These are phyloP conservation scores for Acanthiza pusilla DNA, from an alignment of 2,797 vertebrate genomes.

Conservation along the genomic window DNA sequence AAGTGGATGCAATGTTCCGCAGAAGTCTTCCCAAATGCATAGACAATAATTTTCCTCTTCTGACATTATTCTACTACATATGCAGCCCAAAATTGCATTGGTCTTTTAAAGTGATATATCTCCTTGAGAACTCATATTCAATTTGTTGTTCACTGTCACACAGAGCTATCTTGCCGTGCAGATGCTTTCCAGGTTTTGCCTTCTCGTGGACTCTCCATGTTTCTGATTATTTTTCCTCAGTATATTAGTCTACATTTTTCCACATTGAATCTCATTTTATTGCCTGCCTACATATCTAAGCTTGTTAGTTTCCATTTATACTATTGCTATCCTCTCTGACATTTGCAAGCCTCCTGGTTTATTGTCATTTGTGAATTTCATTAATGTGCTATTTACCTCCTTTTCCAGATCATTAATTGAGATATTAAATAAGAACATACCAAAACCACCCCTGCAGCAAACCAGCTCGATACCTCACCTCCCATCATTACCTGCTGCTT, in stretches of 20 bases:
- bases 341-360: slow-evolving; percentile 26
- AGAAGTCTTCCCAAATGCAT: background rate
- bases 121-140: background rate
- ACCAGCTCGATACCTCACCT: background rate
- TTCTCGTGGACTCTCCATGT: background rate
- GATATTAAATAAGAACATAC: slow-evolving; percentile 51
- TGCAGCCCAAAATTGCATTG: background rate
- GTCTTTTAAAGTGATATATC: slow-evolving; percentile 17
- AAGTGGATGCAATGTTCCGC: background rate
- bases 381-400: slow-evolving; percentile 43
- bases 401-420: slow-evolving; percentile 69
- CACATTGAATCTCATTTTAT: slow-evolving; percentile 35
- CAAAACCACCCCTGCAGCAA: background rate
- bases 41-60: background rate
- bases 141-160: background rate
- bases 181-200: slow-evolving; percentile 38
- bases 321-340: slow-evolving; percentile 14
- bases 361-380: slow-evolving; percentile 66
- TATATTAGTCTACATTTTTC: slow-evolving; percentile 33
- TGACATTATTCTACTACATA: background rate
- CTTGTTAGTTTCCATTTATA: slow-evolving; percentile 39
- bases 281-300: slow-evolving; percentile 41
- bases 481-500: slow-evolving; percentile 6
- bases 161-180: background rate
- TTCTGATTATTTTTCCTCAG: slow-evolving; percentile 42